These are phyloP conservation scores for Eupristina koningsbergeri DNA, from an alignment of 1,140 invertebrate species.

Conservation along the genomic window DNA sequence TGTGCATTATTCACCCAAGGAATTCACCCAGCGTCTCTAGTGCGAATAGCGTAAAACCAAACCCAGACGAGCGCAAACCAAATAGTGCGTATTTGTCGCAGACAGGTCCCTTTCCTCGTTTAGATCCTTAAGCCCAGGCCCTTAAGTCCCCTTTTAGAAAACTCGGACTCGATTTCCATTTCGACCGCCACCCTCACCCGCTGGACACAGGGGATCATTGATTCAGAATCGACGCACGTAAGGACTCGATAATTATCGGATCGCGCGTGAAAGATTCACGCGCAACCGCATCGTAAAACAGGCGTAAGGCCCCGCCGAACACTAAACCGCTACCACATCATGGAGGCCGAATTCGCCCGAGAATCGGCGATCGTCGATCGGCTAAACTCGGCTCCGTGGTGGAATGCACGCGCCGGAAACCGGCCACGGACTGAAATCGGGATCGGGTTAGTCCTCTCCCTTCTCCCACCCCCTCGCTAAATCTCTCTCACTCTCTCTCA, in stretches of 20 bases:
- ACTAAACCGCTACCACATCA: background rate
- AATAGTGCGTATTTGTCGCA: too few relatives aligned
- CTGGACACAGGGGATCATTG: too few relatives aligned
- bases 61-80: too few relatives aligned
- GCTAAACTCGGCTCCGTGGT: slow-evolving; percentile 17
- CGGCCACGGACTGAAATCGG: slow-evolving; percentile 51
- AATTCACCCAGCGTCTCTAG: too few relatives aligned
- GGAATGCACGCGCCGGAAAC: slow-evolving; percentile 50
- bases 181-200: too few relatives aligned
- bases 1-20: background rate
- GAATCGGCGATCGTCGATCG: slow-evolving; percentile 42
- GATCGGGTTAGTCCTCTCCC: slow-evolving; percentile 44
- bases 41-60: too few relatives aligned
- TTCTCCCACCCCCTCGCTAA: slow-evolving; percentile 4
- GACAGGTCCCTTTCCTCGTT: too few relatives aligned
- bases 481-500: too few relatives aligned
- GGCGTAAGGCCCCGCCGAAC: slow-evolving; percentile 21
- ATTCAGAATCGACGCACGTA: too few relatives aligned
- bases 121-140: too few relatives aligned
- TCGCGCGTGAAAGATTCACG: background rate
- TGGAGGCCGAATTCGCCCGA: slow-evolving; percentile 34
- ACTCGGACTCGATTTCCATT: too few relatives aligned
- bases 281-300: slow-evolving; percentile 30
- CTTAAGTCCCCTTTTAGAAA: too few relatives aligned
- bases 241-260: background rate